Conservation (phyloP, 2,797 vertebrate genomes). For the Acropternis orthonyx region DNA sequence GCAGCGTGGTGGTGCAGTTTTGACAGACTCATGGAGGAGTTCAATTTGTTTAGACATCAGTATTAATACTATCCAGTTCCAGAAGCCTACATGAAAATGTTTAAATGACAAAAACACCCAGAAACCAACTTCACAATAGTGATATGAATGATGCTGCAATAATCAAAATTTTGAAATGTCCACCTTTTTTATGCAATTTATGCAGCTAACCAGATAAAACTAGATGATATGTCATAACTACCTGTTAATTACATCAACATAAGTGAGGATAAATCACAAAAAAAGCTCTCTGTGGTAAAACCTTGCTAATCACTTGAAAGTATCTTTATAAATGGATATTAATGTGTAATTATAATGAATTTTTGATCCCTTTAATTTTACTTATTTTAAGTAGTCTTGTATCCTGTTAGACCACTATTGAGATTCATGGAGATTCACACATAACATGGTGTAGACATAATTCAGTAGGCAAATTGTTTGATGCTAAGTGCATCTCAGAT, state of each 20-base stretch:
- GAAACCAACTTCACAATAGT: neutral
- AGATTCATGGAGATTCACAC: neutral
- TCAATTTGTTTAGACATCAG: neutral
- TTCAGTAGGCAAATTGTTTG: neutral
- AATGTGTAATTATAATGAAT: neutral
- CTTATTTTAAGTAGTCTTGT: neutral
- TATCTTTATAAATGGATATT: neutral
- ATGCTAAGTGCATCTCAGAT: conserved; percentile 22
- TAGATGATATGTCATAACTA: neutral
- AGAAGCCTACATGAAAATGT: neutral
- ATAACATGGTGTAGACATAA: neutral
- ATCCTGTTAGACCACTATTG: neutral
- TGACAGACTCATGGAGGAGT: neutral
- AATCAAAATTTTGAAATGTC: neutral
- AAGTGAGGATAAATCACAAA: neutral
- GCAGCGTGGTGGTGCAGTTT: neutral
- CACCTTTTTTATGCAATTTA: neutral
- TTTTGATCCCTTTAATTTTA: neutral
- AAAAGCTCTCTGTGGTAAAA: neutral
- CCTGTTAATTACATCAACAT: neutral
- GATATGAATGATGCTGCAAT: neutral
- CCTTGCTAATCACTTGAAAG: neutral
- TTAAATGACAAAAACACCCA: neutral
- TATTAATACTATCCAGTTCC: neutral
- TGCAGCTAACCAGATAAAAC: neutral